Conservation (phyloP, 2,888 invertebrate species). For the Cantharis rufa region DNA sequence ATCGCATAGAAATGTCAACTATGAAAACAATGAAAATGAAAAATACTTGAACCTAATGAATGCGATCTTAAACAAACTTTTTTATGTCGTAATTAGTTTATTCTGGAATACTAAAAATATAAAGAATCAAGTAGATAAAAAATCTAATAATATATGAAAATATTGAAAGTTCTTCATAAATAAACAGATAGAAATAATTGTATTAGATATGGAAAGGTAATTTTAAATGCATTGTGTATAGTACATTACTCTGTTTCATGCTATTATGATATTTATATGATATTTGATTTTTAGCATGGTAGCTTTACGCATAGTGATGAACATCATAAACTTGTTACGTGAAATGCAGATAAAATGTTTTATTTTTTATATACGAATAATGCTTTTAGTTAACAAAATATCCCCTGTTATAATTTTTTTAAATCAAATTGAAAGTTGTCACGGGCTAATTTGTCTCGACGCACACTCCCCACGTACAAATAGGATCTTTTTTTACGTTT, state of each 20-base stretch:
- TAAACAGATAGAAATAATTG: not conserved
- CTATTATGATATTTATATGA: not conserved
- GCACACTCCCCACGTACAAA: too few species aligned
- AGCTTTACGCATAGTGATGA: not conserved
- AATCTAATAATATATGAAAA: not conserved
- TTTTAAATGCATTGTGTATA: not conserved
- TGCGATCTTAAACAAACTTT: too few species aligned
- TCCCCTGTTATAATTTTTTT: too few species aligned
- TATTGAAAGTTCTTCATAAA: not conserved
- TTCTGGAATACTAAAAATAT: not conserved
- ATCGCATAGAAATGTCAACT: too few species aligned
- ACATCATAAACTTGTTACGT: not conserved
- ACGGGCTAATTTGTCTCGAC: too few species aligned
- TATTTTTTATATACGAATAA: not conserved
- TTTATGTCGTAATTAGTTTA: too few species aligned
- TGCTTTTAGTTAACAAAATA: too few species aligned
- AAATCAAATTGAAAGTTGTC: too few species aligned
- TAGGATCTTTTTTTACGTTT: too few species aligned
- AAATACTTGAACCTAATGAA: too few species aligned
- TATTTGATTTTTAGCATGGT: not conserved
- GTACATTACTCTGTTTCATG: not conserved
- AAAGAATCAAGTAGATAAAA: not conserved
- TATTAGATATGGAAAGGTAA: not conserved
- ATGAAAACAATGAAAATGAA: too few species aligned
- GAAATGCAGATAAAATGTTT: not conserved